Base-by-base conservation (phyloP, 2,888 invertebrate species). In the Chymomyza amoena region DNA sequence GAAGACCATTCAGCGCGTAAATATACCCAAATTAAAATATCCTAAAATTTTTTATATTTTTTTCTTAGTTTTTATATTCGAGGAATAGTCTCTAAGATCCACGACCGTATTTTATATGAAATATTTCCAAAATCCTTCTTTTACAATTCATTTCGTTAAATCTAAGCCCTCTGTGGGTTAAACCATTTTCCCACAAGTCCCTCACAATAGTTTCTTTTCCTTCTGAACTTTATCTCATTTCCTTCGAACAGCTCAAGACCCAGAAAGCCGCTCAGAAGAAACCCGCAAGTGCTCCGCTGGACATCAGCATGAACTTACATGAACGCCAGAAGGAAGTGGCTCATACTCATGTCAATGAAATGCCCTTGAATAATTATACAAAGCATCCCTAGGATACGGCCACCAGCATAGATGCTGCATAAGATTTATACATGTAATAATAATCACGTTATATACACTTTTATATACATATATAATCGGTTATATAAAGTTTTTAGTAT, bases 1-100 rank as follows among this genome's bases (percentile, higher is more conserved):
- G 77, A 91, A 91, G 84, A 91, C 91, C 77, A 91, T 91, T 84
- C 91, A 91, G 81, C 88, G 91, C 78, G 91, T 91, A 91, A 91
- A 76, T 84, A 86, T 73, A 32, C 13, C 28, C 16, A 13, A 10
- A 61, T 57, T n/a, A n/a, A n/a, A n/a, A n/a, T n/a, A n/a, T n/a
- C n/a, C n/a, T n/a, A n/a, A 32, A 6, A 3, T 6, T 32, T 2
- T 1, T 20, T 25, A 63, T 10, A 61, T 59, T 10, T 54, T 32
- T 56, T 50, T 45, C 16, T 18, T 56, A 50, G 28, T 50, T 45
- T 52, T 16, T 59, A 45, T 45, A 32, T 57, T n/a, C n/a, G n/a
- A n/a, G n/a, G n/a, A n/a, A n/a, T n/a, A n/a, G n/a, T n/a, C n/a
- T n/a, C n/a, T n/a, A n/a, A n/a, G n/a, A n/a, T n/a, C n/a, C n/a